A percentile compares a stretch with the other conserved stretches of the same genome.
These are phyloP conservation scores for Prorops nasuta DNA, from an alignment of 1,140 invertebrate genomes.

Conservation along the genomic window DNA sequence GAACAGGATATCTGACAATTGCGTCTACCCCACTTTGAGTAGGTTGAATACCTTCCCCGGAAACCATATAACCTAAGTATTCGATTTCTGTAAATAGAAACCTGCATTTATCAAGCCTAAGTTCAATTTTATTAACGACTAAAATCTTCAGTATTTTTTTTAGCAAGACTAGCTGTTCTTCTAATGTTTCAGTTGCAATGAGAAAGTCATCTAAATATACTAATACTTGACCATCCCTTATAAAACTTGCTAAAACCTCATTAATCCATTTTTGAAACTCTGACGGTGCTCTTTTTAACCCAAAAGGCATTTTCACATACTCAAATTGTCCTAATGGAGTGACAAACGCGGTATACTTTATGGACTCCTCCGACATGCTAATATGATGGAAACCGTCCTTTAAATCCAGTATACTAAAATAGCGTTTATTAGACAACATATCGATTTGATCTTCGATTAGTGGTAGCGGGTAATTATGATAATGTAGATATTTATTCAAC, in stretches of 20 bases:
- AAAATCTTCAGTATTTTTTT: background rate
- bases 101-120: background rate
- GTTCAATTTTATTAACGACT: background rate
- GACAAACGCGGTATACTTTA: slow-evolving; percentile 16
- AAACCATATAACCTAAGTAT: slow-evolving; percentile 13
- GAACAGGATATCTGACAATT: background rate
- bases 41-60: background rate
- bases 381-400: slow-evolving; percentile 16
- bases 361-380: background rate
- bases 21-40: background rate
- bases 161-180: background rate
- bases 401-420: background rate
- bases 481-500: background rate
- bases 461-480: background rate
- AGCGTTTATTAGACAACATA: background rate
- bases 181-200: slow-evolving; percentile 5
- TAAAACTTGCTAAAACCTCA: slow-evolving; percentile 18
- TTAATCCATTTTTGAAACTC: slow-evolving; percentile 28
- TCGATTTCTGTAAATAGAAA: slow-evolving; percentile 8
- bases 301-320: slow-evolving; percentile 35
- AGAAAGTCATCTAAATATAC: slow-evolving; percentile 15
- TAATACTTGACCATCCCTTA: slow-evolving; percentile 10
- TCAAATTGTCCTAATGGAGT: slow-evolving; percentile 23
- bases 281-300: slow-evolving; percentile 15
- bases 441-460: slow-evolving; percentile 12